These are phyloP conservation scores for Lateolabrax maculatus DNA, from an alignment of 2,797 vertebrate genomes.

Conservation along the genomic window DNA sequence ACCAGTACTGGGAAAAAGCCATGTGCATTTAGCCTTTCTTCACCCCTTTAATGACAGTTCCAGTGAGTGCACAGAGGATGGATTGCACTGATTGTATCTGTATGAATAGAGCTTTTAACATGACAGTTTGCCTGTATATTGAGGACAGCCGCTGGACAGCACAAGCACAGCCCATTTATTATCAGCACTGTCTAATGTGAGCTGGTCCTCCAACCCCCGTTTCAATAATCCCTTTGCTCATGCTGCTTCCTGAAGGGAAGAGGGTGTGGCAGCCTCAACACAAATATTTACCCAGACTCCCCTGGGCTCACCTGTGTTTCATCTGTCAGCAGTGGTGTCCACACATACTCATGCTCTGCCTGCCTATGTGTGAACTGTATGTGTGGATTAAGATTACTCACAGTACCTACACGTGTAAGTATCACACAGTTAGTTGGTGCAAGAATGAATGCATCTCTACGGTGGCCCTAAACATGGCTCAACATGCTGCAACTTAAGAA, in stretches of 20 bases:
- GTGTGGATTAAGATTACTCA: not conserved
- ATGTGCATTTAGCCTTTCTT: constrained; percentile 49
- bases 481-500: rapidly evolving
- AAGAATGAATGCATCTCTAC: not conserved
- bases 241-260: constrained; percentile 59
- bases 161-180: constrained; percentile 42
- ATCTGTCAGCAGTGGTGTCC: constrained; percentile 61
- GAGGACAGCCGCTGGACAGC: constrained; percentile 26
- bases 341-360: constrained; percentile 4
- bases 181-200: constrained; percentile 40
- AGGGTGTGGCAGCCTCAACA: constrained; percentile 65
- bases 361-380: constrained; percentile 12
- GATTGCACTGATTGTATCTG: constrained; percentile 64
- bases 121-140: constrained; percentile 12
- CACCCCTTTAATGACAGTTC: constrained; percentile 53
- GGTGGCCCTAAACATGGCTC: not conserved
- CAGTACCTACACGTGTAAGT: not conserved
- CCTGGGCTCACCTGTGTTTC: constrained; percentile 69
- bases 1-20: constrained; percentile 24
- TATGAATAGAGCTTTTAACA: constrained; percentile 61
- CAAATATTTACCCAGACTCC: constrained; percentile 83
- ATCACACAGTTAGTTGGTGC: not conserved
- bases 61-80: constrained; percentile 55
- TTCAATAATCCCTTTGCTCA: constrained; percentile 53
- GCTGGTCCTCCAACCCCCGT: constrained; percentile 23